These are phyloP conservation scores for Trichonephila inaurata DNA, from an alignment of 1,140 invertebrate species.

Conservation along the genomic window DNA sequence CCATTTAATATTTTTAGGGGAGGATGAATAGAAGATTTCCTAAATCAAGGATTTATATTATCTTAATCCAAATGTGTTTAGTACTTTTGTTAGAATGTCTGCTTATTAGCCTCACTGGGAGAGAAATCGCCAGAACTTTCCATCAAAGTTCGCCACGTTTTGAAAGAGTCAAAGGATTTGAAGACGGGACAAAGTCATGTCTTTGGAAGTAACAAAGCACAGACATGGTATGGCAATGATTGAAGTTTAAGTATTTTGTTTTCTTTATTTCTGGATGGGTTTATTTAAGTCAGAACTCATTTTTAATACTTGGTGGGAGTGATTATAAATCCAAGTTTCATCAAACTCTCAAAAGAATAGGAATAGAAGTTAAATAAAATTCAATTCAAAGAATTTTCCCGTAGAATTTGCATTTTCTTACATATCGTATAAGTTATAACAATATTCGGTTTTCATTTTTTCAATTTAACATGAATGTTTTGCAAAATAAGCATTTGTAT, in stretches of 20 bases:
- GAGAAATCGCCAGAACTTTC: neutral
- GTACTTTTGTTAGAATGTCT: neutral
- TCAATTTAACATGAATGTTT: no score
- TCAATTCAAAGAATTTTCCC: no score
- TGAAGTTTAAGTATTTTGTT: neutral
- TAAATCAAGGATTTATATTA: neutral
- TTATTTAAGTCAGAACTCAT: neutral
- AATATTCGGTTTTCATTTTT: no score
- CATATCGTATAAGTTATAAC: no score
- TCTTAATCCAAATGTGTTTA: conserved; percentile 2
- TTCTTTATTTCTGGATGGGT: neutral
- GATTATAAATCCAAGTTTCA: no score
- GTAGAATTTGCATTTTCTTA: no score
- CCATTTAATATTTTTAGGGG: conserved; percentile 16
- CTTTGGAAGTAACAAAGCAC: neutral
- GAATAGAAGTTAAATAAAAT: no score
- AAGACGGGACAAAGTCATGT: neutral
- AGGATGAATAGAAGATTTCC: neutral
- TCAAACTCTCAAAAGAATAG: no score
- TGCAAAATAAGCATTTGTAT: no score
- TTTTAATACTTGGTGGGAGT: neutral
- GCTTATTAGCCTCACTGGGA: neutral
- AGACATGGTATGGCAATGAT: neutral
- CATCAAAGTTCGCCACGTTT: neutral
- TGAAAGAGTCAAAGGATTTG: neutral